Evolutionary conservation across 2,888 invertebrate genomes (phyloP), one percentile per base, ranked within the genome.

Genomic region (Strigamia transsilvanica): DNA sequence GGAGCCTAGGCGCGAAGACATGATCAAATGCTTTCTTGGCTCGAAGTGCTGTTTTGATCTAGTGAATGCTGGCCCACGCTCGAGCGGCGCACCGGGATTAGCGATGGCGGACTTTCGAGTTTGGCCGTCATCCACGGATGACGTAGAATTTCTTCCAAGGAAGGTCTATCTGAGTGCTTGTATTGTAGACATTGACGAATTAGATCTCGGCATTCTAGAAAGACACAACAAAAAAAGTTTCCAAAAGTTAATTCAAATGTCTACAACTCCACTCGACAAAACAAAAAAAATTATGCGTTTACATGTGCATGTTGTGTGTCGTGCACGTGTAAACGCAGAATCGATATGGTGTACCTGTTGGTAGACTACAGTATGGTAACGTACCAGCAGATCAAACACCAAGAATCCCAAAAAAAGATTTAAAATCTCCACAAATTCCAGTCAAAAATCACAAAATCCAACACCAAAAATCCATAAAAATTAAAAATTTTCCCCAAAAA

Each of bases 181-280:
- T 89, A 86, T 80, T 88, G 86, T 82, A 91, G 87, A 85, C 91
- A 91, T 84, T 88, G 88, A 79, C 87, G 86, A 85, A 91, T 90
- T 83, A 91, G 86, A 85, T 91, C 90, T 86, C 89, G 88, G 85
- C 90, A 90, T 85, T 89, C 90, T 88, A 87, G 38, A 87, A 87
- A 83, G n/a, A n/a, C n/a, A n/a, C n/a, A n/a, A n/a, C n/a, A n/a
- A 32, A 83, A 82, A 84, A 73, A 73, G 32, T 73, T 2, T 23
- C n/a, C 3, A 51, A 51, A 51, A 13, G 3, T 51, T 13, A 18
- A 51, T 51, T 18, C 15, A 51, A 2, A 18, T 18, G 15, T 15
- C 51, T 51, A 18, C 18, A 51, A 51, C 3, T 6, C 12, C 6
- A 18, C 27, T 27, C 27, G 27, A 27, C 27, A 27, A 27, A 27